Evolutionary conservation across 1,140 invertebrate species (phyloP).

Genomic region (Cardiocondyla obscurior): DNA sequence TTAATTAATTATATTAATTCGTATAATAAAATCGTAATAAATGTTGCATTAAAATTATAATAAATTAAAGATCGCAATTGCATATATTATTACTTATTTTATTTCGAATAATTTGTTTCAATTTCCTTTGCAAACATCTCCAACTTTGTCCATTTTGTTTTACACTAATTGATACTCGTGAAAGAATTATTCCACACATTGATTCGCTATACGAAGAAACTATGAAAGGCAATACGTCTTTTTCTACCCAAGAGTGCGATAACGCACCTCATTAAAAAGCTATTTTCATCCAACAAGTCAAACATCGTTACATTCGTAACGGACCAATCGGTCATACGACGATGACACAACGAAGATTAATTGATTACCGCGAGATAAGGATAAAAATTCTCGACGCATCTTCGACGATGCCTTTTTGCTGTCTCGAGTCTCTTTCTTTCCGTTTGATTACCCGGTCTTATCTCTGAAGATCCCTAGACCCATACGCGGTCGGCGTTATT

Average conservation of each 20-base stretch:
- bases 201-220: not conserved
- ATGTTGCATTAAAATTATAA: not conserved
- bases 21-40: too few species aligned
- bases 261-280: slow-evolving; percentile 34
- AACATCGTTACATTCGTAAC: slow-evolving; percentile 17
- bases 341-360: slow-evolving; percentile 57
- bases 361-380: slow-evolving; percentile 51
- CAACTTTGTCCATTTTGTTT: not conserved
- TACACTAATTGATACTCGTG: not conserved
- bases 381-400: slow-evolving; percentile 33
- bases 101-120: not conserved
- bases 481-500: slow-evolving; percentile 62
- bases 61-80: not conserved
- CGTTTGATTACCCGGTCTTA: slow-evolving; percentile 73
- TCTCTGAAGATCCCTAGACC: slow-evolving; percentile 55
- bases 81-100: not conserved
- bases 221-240: not conserved
- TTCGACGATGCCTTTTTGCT: slow-evolving; percentile 10
- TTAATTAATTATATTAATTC: too few species aligned
- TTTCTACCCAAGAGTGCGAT: not conserved
- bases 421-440: slow-evolving; percentile 45
- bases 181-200: not conserved
- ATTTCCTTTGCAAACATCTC: not conserved
- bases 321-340: slow-evolving; percentile 18
- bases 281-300: slow-evolving; percentile 25